phyloP scores from a whole-genome alignment of 2,888 invertebrate genomes.

The Diabrotica balteata region DNA sequence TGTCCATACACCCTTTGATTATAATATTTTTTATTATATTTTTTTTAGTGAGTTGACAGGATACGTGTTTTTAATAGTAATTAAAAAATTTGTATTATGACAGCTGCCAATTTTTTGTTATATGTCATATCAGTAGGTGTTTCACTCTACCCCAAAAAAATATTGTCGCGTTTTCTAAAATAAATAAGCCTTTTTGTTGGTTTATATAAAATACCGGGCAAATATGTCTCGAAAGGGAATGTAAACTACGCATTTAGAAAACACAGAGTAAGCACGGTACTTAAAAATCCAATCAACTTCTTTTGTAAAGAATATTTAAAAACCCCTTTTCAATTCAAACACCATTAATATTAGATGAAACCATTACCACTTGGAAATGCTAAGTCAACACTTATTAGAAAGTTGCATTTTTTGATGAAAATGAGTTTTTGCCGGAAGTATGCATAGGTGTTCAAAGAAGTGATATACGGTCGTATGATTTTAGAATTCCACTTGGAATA shows the following conservation, averaged over 20 bases:
- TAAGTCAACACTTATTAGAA: slow-evolving; percentile 18
- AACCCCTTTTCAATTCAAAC: slow-evolving; percentile 3
- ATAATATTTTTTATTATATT: too few species aligned
- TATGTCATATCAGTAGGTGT: background rate
- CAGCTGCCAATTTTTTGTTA: too few species aligned
- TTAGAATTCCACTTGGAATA: background rate
- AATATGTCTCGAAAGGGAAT: background rate
- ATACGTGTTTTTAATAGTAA: too few species aligned
- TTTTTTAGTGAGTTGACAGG: too few species aligned
- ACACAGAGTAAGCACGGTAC: background rate
- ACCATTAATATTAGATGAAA: slow-evolving; percentile 19
- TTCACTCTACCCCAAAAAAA: slow-evolving; percentile 3
- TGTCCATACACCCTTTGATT: too few species aligned
- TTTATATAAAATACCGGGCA: background rate
- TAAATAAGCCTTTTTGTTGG: background rate
- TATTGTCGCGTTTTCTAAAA: background rate
- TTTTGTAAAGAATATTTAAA: background rate
- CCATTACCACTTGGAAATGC: slow-evolving; percentile 17
- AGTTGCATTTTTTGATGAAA: background rate
- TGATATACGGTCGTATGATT: background rate
- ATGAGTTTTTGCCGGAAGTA: background rate
- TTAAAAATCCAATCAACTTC: slow-evolving; percentile 7
- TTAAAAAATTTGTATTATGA: too few species aligned
- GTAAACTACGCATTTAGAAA: slow-evolving; percentile 2
- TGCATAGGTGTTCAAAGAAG: background rate